Conservation (phyloP, 2,888 invertebrate species). For the Hemithea aestivaria region DNA sequence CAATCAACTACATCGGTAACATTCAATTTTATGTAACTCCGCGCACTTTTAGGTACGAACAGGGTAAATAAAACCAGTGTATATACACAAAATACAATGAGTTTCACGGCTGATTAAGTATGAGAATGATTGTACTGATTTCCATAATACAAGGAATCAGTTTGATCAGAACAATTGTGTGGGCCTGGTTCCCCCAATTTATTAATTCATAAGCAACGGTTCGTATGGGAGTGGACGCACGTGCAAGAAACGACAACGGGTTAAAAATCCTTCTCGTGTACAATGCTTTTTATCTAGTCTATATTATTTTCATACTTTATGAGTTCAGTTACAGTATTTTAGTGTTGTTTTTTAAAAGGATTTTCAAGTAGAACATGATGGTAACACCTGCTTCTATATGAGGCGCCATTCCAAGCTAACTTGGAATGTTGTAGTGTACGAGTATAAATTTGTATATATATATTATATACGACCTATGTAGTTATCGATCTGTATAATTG, state of each 20-base stretch:
- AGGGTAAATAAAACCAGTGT: constrained; percentile 17
- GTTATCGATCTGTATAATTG: too few relatives aligned
- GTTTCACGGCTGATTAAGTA: constrained; percentile 30
- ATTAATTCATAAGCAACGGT: constrained; percentile 29
- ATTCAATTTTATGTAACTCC: constrained; percentile 12
- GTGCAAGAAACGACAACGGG: constrained; percentile 28
- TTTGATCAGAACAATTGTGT: constrained; percentile 26
- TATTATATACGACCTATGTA: too few relatives aligned
- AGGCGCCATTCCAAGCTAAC: too few relatives aligned
- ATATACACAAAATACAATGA: constrained; percentile 21
- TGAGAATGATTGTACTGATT: constrained; percentile 26
- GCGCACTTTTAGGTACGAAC: constrained; percentile 9
- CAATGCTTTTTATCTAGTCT: not conserved
- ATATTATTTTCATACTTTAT: too few relatives aligned
- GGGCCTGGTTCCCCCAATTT: constrained; percentile 27
- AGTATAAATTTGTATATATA: too few relatives aligned
- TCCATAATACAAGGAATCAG: constrained; percentile 29
- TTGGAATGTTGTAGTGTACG: too few relatives aligned
- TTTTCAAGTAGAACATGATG: too few relatives aligned
- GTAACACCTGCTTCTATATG: too few relatives aligned
- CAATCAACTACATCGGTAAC: not conserved
- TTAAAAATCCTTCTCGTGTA: constrained; percentile 19
- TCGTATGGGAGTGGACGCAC: constrained; percentile 27
- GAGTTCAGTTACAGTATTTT: too few relatives aligned
- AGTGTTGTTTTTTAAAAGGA: too few relatives aligned